A percentile compares a stretch with the other conserved stretches of the same genome.
These are phyloP conservation scores for Muntiacus reevesi DNA, from an alignment of 2,113 vertebrate species.

Conservation along the genomic window DNA sequence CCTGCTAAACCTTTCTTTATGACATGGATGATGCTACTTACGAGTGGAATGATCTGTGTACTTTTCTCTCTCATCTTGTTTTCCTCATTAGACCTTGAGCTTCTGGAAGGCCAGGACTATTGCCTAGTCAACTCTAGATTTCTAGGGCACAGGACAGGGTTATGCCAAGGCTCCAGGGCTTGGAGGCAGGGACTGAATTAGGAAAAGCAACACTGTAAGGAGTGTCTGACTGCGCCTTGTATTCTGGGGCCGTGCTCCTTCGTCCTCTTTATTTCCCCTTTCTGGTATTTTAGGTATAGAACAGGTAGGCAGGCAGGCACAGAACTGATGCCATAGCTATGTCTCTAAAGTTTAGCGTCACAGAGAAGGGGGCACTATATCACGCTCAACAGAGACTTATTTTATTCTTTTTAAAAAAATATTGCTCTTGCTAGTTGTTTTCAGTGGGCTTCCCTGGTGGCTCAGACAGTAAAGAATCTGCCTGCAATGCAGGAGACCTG, in stretches of 20 bases:
- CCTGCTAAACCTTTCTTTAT: background rate
- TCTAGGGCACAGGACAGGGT: background rate
- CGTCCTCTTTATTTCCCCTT: background rate
- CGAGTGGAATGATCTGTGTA: background rate
- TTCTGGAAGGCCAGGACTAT: background rate
- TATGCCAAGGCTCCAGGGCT: background rate
- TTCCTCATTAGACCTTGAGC: background rate
- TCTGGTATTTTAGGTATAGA: background rate
- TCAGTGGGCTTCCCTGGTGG: background rate
- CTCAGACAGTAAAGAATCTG: accelerated
- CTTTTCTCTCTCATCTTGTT: background rate
- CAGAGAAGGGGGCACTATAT: background rate
- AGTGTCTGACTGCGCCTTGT: background rate
- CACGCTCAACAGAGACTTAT: background rate
- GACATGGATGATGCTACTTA: background rate
- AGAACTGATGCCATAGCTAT: background rate
- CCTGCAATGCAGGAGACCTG: background rate
- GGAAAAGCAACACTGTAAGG: background rate
- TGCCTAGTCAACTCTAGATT: background rate
- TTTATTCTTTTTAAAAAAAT: background rate
- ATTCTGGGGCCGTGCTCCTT: background rate
- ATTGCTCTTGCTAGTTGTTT: background rate
- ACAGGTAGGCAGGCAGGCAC: background rate
- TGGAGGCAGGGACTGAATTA: background rate
- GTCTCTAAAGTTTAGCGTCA: background rate